Percentiles rank a stretch among this genome's conserved stretches.
These are phyloP conservation scores for Calameuta idolon DNA, from an alignment of 2,888 invertebrate species.

Conservation along the genomic window DNA sequence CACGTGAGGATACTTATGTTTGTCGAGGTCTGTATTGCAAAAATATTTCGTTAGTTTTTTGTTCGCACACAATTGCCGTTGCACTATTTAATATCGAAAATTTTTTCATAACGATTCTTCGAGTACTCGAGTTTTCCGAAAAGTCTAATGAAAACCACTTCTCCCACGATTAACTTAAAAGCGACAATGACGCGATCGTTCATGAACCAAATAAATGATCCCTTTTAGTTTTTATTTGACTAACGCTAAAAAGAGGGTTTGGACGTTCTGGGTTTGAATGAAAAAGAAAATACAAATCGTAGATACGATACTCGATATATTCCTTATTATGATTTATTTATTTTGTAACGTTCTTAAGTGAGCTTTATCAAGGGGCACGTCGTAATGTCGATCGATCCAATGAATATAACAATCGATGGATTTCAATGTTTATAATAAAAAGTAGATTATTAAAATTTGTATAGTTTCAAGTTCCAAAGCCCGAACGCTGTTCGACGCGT, in stretches of 20 bases:
- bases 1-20: neutral
- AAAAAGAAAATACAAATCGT: neutral
- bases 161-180: neutral
- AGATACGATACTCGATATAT: neutral
- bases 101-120: neutral
- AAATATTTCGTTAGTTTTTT: neutral
- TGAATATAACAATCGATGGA: neutral
- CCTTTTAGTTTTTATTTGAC: no score
- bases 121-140: neutral
- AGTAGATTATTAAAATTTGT: neutral
- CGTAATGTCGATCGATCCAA: neutral
- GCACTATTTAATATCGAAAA: neutral
- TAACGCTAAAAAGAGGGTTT: no score
- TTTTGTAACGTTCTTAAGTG: neutral
- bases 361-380: neutral
- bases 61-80: neutral
- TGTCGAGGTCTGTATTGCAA: neutral
- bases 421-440: neutral
- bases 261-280: neutral
- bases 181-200: no score
- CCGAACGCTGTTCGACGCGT: neutral
- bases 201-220: no score
- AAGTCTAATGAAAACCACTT: neutral
- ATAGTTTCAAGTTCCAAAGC: neutral
- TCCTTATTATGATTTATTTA: neutral